Evolutionary conservation across 2,797 vertebrate genomes (phyloP).

Genomic region (Nannoperca australis): DNA sequence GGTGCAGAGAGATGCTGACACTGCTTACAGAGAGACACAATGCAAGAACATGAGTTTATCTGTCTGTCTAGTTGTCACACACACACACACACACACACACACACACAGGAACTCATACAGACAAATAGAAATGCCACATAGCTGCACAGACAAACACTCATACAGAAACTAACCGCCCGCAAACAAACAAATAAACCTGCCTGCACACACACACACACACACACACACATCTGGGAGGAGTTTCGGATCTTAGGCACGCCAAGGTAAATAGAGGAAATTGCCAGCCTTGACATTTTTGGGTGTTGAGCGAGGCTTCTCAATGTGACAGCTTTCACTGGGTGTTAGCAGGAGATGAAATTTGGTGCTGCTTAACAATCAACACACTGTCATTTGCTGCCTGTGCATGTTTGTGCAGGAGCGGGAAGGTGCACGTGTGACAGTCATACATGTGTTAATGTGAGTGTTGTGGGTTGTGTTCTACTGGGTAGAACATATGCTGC

Average conservation of each 20-base stretch:
- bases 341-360: slow-evolving; percentile 46
- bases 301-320: slow-evolving; percentile 60
- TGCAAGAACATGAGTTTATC: slow-evolving; percentile 50
- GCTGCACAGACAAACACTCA: slow-evolving; percentile 26
- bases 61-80: slow-evolving; percentile 32
- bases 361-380: slow-evolving; percentile 57
- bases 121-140: slow-evolving; percentile 29
- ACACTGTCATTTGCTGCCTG: slow-evolving; percentile 42
- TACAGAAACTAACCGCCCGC: slow-evolving; percentile 25
- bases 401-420: not conserved
- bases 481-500: slow-evolving; percentile 9
- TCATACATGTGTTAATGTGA: slow-evolving; percentile 2
- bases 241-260: slow-evolving; percentile 61
- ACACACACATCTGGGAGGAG: slow-evolving; percentile 63
- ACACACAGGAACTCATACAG: slow-evolving; percentile 1
- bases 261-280: slow-evolving; percentile 72
- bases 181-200: slow-evolving; percentile 64
- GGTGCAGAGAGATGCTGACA: slow-evolving; percentile 68
- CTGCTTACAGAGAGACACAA: slow-evolving; percentile 47
- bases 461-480: slow-evolving; percentile 11
- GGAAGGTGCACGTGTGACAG: slow-evolving; percentile 11
- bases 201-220: slow-evolving; percentile 27
- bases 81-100: slow-evolving; percentile 6
- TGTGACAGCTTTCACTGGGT: slow-evolving; percentile 72
- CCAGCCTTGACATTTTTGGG: slow-evolving; percentile 65